phyloP scores from a whole-genome alignment of 2,797 vertebrate genomes.

The Hylomyscus alleni region DNA sequence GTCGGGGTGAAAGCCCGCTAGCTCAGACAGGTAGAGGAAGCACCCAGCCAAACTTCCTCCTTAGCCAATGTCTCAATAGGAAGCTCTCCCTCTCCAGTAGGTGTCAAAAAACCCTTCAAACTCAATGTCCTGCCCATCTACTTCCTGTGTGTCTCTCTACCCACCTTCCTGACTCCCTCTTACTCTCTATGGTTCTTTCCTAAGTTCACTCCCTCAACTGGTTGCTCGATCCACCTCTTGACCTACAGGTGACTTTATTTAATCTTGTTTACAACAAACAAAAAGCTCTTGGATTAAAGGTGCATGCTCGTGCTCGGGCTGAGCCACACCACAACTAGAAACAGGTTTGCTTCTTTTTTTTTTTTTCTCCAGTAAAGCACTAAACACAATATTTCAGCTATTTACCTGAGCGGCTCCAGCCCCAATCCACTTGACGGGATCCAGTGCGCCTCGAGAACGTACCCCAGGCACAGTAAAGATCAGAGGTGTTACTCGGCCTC shows the following conservation, averaged over 20 bases:
- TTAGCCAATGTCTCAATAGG: background rate
- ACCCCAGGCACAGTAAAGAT: background rate
- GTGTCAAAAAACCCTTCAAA: background rate
- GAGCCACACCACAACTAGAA: background rate
- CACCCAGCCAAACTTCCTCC: no score
- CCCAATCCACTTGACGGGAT: background rate
- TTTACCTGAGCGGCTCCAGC: background rate
- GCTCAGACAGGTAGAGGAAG: no score
- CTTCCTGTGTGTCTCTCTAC: background rate
- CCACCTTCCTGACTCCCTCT: background rate
- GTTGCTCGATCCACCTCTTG: background rate
- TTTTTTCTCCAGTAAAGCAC: background rate
- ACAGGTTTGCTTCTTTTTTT: background rate
- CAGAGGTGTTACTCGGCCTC: fast-evolving
- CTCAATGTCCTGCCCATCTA: background rate
- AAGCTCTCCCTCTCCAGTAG: background rate
- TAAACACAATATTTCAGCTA: fast-evolving
- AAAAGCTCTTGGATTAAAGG: background rate
- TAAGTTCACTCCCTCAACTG: background rate
- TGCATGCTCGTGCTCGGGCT: background rate
- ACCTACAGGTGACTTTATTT: background rate
- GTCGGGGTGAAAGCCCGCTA: no score
- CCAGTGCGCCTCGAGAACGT: background rate
- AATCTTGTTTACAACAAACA: background rate
- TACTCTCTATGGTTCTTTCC: background rate